These are phyloP conservation scores for Ips typographus DNA, from an alignment of 1,140 invertebrate species.

Conservation along the genomic window DNA sequence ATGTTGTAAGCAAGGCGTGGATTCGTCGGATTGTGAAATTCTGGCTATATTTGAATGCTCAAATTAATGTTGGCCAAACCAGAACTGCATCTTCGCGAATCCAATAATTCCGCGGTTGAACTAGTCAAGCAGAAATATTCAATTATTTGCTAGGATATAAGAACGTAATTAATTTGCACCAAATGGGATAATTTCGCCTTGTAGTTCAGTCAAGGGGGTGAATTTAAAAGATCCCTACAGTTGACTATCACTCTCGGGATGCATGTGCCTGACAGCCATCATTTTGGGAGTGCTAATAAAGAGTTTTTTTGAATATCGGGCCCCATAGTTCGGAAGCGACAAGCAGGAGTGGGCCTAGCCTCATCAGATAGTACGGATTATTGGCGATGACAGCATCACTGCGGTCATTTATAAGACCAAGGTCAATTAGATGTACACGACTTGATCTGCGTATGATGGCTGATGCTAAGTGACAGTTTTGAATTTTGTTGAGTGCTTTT, in stretches of 20 bases:
- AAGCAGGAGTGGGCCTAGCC: conserved; percentile 31
- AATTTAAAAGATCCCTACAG: not conserved
- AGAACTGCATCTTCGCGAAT: not conserved
- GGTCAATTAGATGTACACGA: conserved; percentile 47
- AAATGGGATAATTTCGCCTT: too few species aligned
- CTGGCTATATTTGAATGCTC: not conserved
- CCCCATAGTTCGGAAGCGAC: conserved; percentile 44
- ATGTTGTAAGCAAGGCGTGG: conserved; percentile 1
- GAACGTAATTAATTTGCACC: not conserved
- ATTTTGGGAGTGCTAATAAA: conserved; percentile 50
- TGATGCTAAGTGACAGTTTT: conserved; percentile 37
- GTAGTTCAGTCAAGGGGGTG: not conserved
- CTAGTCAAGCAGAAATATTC: not conserved
- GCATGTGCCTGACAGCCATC: conserved; percentile 46
- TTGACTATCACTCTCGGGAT: not conserved
- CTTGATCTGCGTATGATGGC: conserved; percentile 35
- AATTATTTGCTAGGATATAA: not conserved
- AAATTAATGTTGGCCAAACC: not conserved
- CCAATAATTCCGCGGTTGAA: not conserved
- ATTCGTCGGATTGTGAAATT: not conserved
- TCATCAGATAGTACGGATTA: conserved; percentile 48
- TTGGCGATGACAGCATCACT: conserved; percentile 48
- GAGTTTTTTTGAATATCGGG: conserved; percentile 47
- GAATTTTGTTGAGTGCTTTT: conserved; percentile 29
- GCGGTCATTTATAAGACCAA: conserved; percentile 49